Conservation (phyloP, 1,140 invertebrate genomes). For the Drosophila nikananu region DNA sequence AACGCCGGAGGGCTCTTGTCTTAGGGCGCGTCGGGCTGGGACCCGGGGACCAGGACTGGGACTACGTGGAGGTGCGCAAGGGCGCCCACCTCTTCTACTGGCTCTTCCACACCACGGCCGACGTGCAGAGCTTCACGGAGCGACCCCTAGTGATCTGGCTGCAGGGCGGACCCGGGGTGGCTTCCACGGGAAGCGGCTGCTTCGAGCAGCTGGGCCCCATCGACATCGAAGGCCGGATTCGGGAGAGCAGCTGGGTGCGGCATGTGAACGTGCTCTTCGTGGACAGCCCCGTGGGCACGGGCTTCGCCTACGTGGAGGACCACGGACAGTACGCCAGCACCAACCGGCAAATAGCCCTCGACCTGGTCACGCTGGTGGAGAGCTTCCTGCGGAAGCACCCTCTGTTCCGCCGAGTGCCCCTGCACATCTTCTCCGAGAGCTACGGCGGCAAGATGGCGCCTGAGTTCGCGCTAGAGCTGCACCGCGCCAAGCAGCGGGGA, state of each 20-base stretch:
- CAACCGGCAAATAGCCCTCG: slow-evolving; percentile 91
- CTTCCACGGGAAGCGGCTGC: slow-evolving; percentile 92
- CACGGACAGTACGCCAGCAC: slow-evolving; percentile 86
- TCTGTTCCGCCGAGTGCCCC: slow-evolving; percentile 89
- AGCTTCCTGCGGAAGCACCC: slow-evolving; percentile 88
- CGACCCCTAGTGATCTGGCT: slow-evolving; percentile 92
- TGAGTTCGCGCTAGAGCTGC: slow-evolving; percentile 88
- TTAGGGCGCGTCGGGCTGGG: slow-evolving; percentile 85
- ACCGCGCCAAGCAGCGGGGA: slow-evolving; percentile 88
- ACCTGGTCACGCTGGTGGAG: slow-evolving; percentile 90
- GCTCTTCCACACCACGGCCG: slow-evolving; percentile 90
- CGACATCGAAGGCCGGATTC: slow-evolving; percentile 88
- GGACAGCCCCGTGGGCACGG: slow-evolving; percentile 95
- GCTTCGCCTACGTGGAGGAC: slow-evolving; percentile 92
- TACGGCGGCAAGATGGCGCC: slow-evolving; percentile 97
- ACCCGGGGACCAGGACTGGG: slow-evolving; percentile 89
- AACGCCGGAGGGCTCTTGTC: background rate
- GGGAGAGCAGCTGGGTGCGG: slow-evolving; percentile 92
- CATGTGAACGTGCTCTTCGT: slow-evolving; percentile 93
- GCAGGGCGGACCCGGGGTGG: slow-evolving; percentile 91
- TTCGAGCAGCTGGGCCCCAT: slow-evolving; percentile 92
- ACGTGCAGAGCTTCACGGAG: slow-evolving; percentile 87
- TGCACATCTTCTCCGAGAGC: slow-evolving; percentile 94
- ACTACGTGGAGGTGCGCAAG: slow-evolving; percentile 88
- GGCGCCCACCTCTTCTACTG: slow-evolving; percentile 94